A percentile compares a stretch with the other conserved stretches of the same genome.
Evolutionary conservation across 2,888 invertebrate species (phyloP).

Genomic region (Pyrrhosoma nymphula): DNA sequence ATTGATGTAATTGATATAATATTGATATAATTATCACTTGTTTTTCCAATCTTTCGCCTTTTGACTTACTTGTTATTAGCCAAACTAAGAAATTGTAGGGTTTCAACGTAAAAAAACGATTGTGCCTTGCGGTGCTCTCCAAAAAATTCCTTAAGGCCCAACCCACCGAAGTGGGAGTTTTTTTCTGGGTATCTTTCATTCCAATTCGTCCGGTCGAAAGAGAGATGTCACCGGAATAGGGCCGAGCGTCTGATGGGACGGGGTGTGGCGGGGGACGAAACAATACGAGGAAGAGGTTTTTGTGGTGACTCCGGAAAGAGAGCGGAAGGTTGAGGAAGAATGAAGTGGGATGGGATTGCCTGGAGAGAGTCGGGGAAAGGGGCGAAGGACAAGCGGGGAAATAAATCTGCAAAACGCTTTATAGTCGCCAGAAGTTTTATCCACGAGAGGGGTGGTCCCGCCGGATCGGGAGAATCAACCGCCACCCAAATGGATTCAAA

Average conservation of each 20-base stretch:
- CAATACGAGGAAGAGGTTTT: not conserved
- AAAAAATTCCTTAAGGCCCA: not conserved
- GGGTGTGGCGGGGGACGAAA: not conserved
- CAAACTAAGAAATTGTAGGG: not conserved
- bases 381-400: not conserved
- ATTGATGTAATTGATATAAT: no score
- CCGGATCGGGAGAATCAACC: not conserved
- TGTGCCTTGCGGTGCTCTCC: not conserved
- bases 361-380: not conserved
- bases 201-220: slow-evolving; percentile 30
- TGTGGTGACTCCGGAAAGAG: slow-evolving; percentile 12
- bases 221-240: slow-evolving; percentile 58
- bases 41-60: not conserved
- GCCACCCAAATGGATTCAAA: slow-evolving; percentile 7
- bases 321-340: slow-evolving; percentile 14
- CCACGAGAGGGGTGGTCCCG: slow-evolving; percentile 8
- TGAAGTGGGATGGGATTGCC: not conserved
- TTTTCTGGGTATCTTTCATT: not conserved
- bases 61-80: not conserved
- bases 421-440: not conserved
- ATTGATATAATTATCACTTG: no score
- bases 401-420: not conserved
- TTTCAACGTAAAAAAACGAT: not conserved
- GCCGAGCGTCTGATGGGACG: slow-evolving; percentile 10
- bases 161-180: not conserved